Conservation (phyloP, 2,888 invertebrate species). For the Diaphora mendica region DNA sequence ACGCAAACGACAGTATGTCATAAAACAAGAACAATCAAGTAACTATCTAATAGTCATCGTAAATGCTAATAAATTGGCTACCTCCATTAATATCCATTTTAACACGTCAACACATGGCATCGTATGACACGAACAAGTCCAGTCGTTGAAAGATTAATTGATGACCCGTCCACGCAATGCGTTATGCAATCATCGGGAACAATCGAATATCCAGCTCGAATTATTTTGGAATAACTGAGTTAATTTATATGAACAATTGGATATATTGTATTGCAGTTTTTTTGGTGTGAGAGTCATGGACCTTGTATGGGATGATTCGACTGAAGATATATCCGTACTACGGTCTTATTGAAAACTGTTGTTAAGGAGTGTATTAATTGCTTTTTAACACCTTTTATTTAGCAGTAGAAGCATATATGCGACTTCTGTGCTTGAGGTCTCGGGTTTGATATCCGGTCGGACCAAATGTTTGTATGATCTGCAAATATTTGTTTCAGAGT, state of each 20-base stretch:
- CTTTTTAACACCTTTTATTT: too few relatives aligned
- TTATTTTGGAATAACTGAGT: slow-evolving; percentile 35
- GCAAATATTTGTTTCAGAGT: too few relatives aligned
- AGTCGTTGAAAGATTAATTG: slow-evolving; percentile 47
- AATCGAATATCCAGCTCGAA: slow-evolving; percentile 33
- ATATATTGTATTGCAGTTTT: not conserved
- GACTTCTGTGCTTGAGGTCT: too few relatives aligned
- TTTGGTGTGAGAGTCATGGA: too few relatives aligned
- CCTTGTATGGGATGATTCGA: too few relatives aligned
- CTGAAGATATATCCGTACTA: too few relatives aligned
- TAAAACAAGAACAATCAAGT: not conserved
- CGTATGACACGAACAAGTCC: slow-evolving; percentile 30
- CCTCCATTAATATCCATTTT: not conserved
- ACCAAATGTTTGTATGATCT: too few relatives aligned
- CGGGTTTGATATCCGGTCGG: too few relatives aligned
- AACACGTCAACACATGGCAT: slow-evolving; percentile 32
- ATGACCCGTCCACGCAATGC: slow-evolving; percentile 35
- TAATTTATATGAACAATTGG: slow-evolving; percentile 9
- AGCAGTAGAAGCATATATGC: too few relatives aligned
- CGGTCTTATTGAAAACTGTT: too few relatives aligned
- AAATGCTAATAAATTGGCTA: not conserved
- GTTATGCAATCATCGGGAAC: slow-evolving; percentile 39
- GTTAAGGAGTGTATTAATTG: too few relatives aligned
- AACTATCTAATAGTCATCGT: not conserved
- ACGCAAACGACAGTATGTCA: too few relatives aligned